phyloP scores from a whole-genome alignment of 2,888 invertebrate species.

The Lycia hirtaria region DNA sequence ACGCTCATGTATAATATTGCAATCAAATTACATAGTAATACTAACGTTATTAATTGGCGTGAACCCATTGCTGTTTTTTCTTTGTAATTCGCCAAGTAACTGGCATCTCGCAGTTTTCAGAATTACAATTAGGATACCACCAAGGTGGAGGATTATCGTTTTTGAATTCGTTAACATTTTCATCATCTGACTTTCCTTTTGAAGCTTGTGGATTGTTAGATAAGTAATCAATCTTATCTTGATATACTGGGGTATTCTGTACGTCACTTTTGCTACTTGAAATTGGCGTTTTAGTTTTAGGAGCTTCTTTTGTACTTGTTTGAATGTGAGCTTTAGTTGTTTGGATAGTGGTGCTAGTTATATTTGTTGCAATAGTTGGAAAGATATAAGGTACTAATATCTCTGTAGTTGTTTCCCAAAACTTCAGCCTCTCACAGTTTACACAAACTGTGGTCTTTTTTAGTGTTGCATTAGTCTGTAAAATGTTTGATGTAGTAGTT shows the following conservation, averaged over 20 bases:
- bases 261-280: background rate
- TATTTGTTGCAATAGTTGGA: background rate
- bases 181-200: too few species aligned
- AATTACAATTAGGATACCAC: slow-evolving; percentile 42
- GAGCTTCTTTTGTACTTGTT: background rate
- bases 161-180: too few species aligned
- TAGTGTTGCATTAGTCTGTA: slow-evolving; percentile 11
- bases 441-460: slow-evolving; percentile 15
- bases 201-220: too few species aligned
- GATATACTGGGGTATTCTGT: background rate
- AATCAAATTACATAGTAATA: background rate
- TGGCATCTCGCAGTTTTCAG: slow-evolving; percentile 48
- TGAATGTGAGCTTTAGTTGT: background rate
- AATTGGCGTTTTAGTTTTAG: background rate
- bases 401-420: slow-evolving; percentile 36
- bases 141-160: slow-evolving; percentile 12
- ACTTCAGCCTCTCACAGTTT: slow-evolving; percentile 39
- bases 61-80: slow-evolving; percentile 8
- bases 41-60: slow-evolving; percentile 27
- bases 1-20: background rate
- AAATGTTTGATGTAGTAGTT: slow-evolving; percentile 6
- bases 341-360: slow-evolving; percentile 21
- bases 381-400: background rate
- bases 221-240: too few species aligned
- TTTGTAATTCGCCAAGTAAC: slow-evolving; percentile 45